Conservation (phyloP, 2,888 invertebrate genomes). For the Listrodromus nycthemerus region DNA sequence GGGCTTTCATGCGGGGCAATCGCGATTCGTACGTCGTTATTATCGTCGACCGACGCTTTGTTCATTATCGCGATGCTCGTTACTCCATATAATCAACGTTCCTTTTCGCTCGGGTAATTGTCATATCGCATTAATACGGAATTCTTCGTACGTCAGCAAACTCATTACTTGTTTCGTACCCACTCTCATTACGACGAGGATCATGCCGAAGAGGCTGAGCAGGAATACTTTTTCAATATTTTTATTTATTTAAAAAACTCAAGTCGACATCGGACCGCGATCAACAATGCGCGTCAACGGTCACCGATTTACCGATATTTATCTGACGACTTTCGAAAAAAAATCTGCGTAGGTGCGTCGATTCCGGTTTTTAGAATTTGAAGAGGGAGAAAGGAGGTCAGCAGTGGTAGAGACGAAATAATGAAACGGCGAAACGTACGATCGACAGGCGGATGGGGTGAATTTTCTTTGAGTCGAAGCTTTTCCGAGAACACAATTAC, state of each 20-base stretch:
- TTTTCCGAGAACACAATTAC: neutral
- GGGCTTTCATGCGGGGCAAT: conserved; percentile 4
- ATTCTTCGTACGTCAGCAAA: conserved; percentile 8
- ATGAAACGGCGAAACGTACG: neutral
- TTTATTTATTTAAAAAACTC: conserved; percentile 32
- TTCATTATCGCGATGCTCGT: conserved; percentile 3
- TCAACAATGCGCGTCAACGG: conserved; percentile 30
- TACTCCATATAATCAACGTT: neutral
- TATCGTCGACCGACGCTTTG: conserved; percentile 4
- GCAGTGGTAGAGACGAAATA: neutral
- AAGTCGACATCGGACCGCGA: conserved; percentile 35
- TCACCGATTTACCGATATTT: conserved; percentile 41
- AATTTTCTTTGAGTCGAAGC: neutral
- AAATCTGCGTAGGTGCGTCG: conserved; percentile 25
- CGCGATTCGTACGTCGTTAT: conserved; percentile 1
- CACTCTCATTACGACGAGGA: conserved; percentile 9
- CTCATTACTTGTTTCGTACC: conserved; percentile 18
- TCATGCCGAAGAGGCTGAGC: neutral
- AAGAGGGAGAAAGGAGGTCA: neutral
- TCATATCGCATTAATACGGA: conserved; percentile 23
- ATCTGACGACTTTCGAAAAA: conserved; percentile 48
- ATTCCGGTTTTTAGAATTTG: conserved; percentile 27
- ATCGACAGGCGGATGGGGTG: neutral
- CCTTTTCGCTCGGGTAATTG: neutral
- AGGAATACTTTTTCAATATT: neutral